phyloP scores from a whole-genome alignment of 2,797 vertebrate species.

The Cephalopachus bancanus region DNA sequence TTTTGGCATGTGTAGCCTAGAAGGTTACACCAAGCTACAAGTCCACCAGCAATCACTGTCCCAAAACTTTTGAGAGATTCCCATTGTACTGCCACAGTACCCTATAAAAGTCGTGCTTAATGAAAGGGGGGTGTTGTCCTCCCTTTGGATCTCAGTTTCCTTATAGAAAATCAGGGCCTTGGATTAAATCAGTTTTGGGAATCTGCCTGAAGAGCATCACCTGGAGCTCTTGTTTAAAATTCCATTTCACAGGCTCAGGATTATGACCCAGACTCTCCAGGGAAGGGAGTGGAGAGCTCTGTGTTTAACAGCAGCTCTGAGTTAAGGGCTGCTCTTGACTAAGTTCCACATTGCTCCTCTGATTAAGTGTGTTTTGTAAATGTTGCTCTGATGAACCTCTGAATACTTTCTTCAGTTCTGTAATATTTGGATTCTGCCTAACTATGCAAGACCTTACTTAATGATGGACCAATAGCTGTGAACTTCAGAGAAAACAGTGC shows the following conservation, averaged over 20 bases:
- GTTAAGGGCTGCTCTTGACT: neutral
- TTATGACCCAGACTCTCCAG: neutral
- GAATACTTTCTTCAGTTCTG: neutral
- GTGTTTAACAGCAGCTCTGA: neutral
- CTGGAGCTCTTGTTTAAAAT: neutral
- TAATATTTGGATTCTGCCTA: conserved; percentile 10
- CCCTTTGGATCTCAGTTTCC: neutral
- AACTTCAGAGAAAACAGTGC: conserved; percentile 5
- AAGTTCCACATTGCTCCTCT: neutral
- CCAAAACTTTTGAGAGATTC: neutral
- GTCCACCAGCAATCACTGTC: too few species aligned
- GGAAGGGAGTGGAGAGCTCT: too few species aligned
- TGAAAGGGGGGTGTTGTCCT: neutral
- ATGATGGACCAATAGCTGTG: neutral
- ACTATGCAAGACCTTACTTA: conserved; percentile 23
- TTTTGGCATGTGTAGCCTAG: neutral
- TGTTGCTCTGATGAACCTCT: neutral
- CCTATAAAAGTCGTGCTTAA: neutral
- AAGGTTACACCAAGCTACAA: neutral
- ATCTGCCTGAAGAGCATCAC: neutral
- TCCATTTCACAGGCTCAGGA: neutral
- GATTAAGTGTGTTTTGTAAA: conserved; percentile 41
- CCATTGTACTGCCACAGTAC: too few species aligned
- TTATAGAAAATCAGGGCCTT: neutral
- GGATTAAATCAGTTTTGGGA: neutral